These are phyloP conservation scores for Trichopoda pennipes DNA, from an alignment of 2,888 invertebrate species.

Conservation along the genomic window DNA sequence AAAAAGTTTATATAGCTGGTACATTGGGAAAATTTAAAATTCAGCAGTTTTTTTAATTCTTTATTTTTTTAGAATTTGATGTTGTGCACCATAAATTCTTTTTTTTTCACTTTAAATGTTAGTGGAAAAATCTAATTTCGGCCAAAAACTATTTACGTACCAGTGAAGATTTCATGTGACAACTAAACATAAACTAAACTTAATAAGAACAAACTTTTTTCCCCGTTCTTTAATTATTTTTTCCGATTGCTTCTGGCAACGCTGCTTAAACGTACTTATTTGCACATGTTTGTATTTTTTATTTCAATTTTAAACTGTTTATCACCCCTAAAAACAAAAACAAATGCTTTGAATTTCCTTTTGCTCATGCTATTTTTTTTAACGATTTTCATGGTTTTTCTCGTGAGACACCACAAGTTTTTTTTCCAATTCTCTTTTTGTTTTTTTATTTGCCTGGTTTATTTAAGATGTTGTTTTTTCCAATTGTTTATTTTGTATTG, in stretches of 20 bases:
- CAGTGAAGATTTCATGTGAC: too few relatives aligned
- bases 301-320: constrained; percentile 29
- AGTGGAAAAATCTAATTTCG: too few relatives aligned
- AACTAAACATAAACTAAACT: too few relatives aligned
- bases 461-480: constrained; percentile 10
- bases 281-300: too few relatives aligned
- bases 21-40: too few relatives aligned
- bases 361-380: background rate
- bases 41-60: too few relatives aligned
- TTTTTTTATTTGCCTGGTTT: constrained; percentile 4
- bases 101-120: too few relatives aligned
- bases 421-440: constrained; percentile 30
- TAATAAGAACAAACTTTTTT: too few relatives aligned
- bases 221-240: background rate
- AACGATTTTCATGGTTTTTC: constrained; percentile 6
- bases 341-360: background rate
- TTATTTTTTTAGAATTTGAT: too few relatives aligned
- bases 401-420: background rate
- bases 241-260: background rate
- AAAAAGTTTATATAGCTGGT: too few relatives aligned
- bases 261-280: background rate
- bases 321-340: constrained; percentile 32
- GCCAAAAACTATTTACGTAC: too few relatives aligned
- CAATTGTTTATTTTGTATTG: constrained; percentile 24
- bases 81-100: too few relatives aligned